Conservation (phyloP, 2,113 vertebrate species). For the Gobiocypris rarus region DNA sequence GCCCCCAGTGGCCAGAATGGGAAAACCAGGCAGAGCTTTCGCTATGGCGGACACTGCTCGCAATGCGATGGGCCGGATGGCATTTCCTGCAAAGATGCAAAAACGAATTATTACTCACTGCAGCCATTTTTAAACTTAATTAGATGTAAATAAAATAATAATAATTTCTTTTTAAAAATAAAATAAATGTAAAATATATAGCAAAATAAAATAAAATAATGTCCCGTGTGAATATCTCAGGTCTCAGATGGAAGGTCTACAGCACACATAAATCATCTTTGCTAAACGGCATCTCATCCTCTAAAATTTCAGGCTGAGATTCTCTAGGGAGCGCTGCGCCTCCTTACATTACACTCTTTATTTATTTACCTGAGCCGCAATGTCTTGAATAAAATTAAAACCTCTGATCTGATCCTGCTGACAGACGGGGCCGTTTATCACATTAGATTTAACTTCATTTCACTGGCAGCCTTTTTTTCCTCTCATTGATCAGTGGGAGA, state of each 20-base stretch:
- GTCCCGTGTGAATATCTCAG: not conserved
- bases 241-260: not conserved
- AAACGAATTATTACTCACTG: not conserved
- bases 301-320: conserved; percentile 22
- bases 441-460: conserved; percentile 70
- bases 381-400: conserved; percentile 65
- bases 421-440: conserved; percentile 68
- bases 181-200: not conserved
- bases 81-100: conserved; percentile 79
- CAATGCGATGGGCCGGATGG: conserved; percentile 89
- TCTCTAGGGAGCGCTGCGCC: conserved; percentile 49
- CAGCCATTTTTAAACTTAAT: not conserved
- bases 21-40: conserved; percentile 85
- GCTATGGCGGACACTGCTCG: conserved; percentile 87
- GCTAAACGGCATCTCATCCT: not conserved
- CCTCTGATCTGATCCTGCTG: conserved; percentile 58
- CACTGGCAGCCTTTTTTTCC: conserved; percentile 56
- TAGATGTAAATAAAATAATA: not conserved
- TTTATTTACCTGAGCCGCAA: conserved; percentile 61
- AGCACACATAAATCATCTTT: not conserved
- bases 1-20: conserved; percentile 90
- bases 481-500: conserved; percentile 65
- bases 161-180: no score
- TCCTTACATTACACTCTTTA: conserved; percentile 61
- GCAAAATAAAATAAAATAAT: not conserved